These are phyloP conservation scores for Philaenus spumarius DNA, from an alignment of 1,140 invertebrate genomes.

Conservation along the genomic window DNA sequence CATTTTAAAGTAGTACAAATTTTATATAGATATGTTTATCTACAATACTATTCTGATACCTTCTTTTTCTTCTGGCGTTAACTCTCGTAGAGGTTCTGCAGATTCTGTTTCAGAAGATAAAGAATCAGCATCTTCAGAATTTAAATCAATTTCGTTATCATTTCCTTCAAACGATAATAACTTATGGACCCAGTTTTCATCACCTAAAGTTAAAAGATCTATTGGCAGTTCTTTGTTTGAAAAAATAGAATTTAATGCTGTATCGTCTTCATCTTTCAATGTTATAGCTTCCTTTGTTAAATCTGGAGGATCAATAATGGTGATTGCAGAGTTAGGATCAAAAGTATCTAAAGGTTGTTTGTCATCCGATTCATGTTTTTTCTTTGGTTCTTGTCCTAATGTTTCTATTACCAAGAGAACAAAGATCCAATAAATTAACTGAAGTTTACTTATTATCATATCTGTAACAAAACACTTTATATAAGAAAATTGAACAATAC, in stretches of 20 bases:
- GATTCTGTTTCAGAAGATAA: constrained; percentile 29
- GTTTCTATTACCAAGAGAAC: too few relatives aligned
- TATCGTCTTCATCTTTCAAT: constrained; percentile 6
- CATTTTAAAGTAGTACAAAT: too few relatives aligned
- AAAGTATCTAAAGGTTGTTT: constrained; percentile 2
- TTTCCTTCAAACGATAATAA: constrained; percentile 18
- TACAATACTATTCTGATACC: too few relatives aligned
- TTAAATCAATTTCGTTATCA: constrained; percentile 22
- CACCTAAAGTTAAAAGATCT: not conserved
- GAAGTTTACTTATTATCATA: too few relatives aligned
- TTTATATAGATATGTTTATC: too few relatives aligned
- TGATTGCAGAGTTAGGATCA: constrained; percentile 29
- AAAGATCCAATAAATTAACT: too few relatives aligned
- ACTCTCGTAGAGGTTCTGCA: constrained; percentile 43
- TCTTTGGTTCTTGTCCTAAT: too few relatives aligned
- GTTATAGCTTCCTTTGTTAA: constrained; percentile 30
- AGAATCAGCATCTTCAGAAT: constrained; percentile 40
- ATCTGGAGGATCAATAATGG: constrained; percentile 37
- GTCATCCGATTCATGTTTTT: constrained; percentile 8
- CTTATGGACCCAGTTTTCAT: constrained; percentile 1
- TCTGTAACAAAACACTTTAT: too few relatives aligned
- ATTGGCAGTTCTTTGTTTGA: constrained; percentile 1
- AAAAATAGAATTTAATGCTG: constrained; percentile 10
- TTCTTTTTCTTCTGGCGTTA: constrained; percentile 53
- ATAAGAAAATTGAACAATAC: too few relatives aligned